Base-by-base conservation (phyloP, 1,140 invertebrate genomes). In the Brachionus rubens region DNA sequence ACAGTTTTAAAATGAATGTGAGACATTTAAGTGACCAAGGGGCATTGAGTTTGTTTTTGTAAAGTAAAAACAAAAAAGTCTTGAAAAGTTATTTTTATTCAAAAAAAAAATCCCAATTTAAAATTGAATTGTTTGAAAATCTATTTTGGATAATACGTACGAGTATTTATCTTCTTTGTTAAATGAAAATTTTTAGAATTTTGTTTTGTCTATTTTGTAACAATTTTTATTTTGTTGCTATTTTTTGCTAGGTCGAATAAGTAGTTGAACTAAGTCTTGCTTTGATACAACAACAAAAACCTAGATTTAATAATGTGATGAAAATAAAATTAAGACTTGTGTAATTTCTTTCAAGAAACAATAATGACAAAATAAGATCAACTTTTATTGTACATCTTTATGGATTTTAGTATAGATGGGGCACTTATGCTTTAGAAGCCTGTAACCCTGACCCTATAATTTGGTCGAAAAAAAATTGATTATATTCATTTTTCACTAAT, bases 1-100 rank as follows among this genome's bases (percentile, higher is more conserved):
- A 72, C 68, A 28, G 68, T 36, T 54, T 72, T 72, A 41, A 72
- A 72, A 21, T 72, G 68, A n/a, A 72, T 50, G 33, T 50, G n/a
- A 33, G 68, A 72, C 68, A 72, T 72, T 72, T 43, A 65, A 24
- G 24, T 41, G 28, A 59, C 26, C n/a, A 36, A 59, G 2, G 12
- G 28, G 12, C 54, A 59, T 59, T 59, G 36, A 59, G 14, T 54
- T n/a, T n/a, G n/a, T n/a, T n/a, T n/a, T n/a, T 36, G 33, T 36
- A 9, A 36, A 36, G 9, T 36, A 36, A 36, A 36, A 36, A 36
- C 3, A 36, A 36, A 36, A 36, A 9, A 36, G 9, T 36, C 9
- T 36, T 36, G 33, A 36, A 14, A 48, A 48, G 1, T 48, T 28
- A 59, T 36, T 59, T 59, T 30, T 33, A 16, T 7, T 24, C 28